Conservation (phyloP, 2,113 vertebrate species). For the Grantiella picta region DNA sequence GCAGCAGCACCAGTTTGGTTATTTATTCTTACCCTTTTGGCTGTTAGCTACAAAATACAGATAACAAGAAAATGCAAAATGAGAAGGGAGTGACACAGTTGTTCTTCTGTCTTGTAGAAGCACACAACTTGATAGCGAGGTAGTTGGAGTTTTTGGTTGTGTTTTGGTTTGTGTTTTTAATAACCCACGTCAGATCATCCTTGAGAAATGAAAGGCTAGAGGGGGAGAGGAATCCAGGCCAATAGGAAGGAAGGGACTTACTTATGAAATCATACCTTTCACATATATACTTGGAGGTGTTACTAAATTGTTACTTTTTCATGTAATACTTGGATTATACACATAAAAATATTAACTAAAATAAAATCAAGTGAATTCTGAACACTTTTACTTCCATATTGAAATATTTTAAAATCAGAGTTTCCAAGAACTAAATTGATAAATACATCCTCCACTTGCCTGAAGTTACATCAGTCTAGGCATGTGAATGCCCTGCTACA, state of each 20-base stretch:
- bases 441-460: neutral
- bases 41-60: neutral
- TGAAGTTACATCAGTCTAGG: neutral
- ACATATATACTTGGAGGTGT: neutral
- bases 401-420: neutral
- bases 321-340: neutral
- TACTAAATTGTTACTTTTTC: neutral
- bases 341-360: neutral
- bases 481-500: neutral
- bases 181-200: neutral
- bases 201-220: neutral
- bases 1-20: neutral
- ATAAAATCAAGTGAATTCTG: neutral
- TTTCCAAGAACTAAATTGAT: neutral
- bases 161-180: neutral
- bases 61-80: neutral
- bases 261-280: neutral
- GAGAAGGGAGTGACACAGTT: neutral
- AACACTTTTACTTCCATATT: neutral
- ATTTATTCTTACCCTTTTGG: neutral
- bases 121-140: neutral
- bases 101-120: neutral
- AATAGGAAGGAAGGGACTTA: neutral
- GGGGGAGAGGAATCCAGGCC: neutral
- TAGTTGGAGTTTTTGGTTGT: neutral